Evolutionary conservation across 53 echinoderm and acorn worm species (phyloP), one percentile per base, ranked within the genome.

Genomic region (Arbacia lixula): DNA sequence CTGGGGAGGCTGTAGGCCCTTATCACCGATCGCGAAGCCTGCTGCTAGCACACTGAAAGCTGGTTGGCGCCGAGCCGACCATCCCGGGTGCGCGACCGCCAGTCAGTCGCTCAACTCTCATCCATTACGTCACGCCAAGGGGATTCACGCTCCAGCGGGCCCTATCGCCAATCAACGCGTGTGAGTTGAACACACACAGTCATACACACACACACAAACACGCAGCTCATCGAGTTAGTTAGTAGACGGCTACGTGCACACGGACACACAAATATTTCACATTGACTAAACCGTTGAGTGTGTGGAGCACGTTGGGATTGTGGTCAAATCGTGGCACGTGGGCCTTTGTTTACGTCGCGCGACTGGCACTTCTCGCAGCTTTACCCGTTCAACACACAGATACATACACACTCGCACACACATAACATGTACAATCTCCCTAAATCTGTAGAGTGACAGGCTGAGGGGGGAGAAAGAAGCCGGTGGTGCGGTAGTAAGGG

Each of bases 341-440:
- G 79, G 79, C 27, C 79, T 79, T 79, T 79, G 79, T 79, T 79
- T 79, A 79, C 79, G 79, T 79, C 79, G 79, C 79, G 79, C 76
- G 79, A 60, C 79, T 60, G 6, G 41, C 79, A 58, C 61, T 79
- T 76, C 76, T 14, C 76, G 54, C 79, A 38, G 79, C 61, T 39
- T 14, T 34, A 54, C 75, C 35, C 75, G 54, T 75, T 75, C 53
- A 53, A 75, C 75, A 75, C 75, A 75, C 75, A 16, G 21, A 46
- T 46, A 0, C 46, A 40, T 49, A 49, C 72, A 71, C 71, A 66
- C 67, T 25, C 61, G 60, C 73, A 72, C 52, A 50, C 51, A 72
- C 57, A n/a, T n/a, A n/a, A 0, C 46, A 40, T 49, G 41, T 49
- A 71, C 71, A 66, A 35, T 25, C 61, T 60, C 73, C 49, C 52